A percentile compares a stretch with the other conserved stretches of the same genome.
Conservation (phyloP, 2,113 vertebrate species). For the Rhea pennata region DNA sequence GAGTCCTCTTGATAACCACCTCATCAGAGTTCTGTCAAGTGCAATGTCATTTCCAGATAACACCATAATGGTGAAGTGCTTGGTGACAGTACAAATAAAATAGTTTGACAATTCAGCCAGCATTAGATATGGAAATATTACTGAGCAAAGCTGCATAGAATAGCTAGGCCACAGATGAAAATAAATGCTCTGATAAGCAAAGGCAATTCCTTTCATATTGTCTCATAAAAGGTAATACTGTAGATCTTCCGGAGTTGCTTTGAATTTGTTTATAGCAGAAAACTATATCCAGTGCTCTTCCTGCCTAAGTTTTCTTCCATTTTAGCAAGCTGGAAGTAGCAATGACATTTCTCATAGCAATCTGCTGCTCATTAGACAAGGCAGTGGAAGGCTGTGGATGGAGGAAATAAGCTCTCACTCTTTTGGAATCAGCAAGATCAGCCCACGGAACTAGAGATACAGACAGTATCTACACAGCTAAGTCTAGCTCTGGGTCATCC, state of each 20-base stretch:
- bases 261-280: not conserved
- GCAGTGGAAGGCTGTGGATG: not conserved
- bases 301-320: not conserved
- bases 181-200: not conserved
- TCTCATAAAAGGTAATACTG: not conserved
- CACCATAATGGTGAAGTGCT: not conserved
- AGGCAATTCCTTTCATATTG: not conserved
- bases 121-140: not conserved
- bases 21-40: not conserved
- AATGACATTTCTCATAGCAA: not conserved
- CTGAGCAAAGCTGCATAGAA: not conserved
- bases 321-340: not conserved
- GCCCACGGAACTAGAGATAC: not conserved
- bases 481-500: not conserved
- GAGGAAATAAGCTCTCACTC: not conserved
- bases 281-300: not conserved
- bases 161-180: not conserved
- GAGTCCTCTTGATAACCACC: not conserved
- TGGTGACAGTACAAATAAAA: not conserved
- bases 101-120: not conserved
- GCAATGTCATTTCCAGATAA: not conserved
- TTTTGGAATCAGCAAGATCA: not conserved
- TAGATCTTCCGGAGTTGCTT: not conserved
- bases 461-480: not conserved
- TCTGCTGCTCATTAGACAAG: not conserved